Base-by-base conservation (phyloP, 2,888 invertebrate species). In the Plusia festucae region DNA sequence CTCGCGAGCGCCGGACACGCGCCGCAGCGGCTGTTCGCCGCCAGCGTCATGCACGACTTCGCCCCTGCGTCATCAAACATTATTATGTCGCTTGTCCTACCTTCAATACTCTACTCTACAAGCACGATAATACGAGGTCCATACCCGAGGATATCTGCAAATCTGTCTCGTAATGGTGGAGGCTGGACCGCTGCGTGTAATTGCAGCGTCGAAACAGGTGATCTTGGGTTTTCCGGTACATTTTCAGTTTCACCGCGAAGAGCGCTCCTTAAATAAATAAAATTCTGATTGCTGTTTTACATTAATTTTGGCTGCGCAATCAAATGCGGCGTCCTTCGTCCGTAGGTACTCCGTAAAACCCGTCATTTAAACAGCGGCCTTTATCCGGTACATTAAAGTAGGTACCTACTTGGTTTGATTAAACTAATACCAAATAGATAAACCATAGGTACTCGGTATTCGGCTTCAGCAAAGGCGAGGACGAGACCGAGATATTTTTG, bases 91-190 rank as follows among this genome's bases (percentile, higher is more conserved):
- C 8, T 69, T 8, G 44, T 0, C 16, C 9, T 30, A 30, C 30
- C 40, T 40, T 5, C n/a, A 13, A 13, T 32, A 3, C 9, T 9
- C 18, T 30, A 11, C 22, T 18, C 8, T 40, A 40, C 22, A n/a
- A n/a, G n/a, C 22, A 2, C 7, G 1, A 16, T 32, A 11, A 60
- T 54, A 44, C 87, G 13, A 5, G n/a, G 7, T n/a, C 15, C n/a
- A 40, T n/a, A 97, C 97, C 97, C 97, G 73, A 97, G 92, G 76
- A 97, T 96, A 82, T 97, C 96, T 6, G 97, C 97, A 82, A 97
- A 96, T 76, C 97, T 96, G 81, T 97, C 97, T 32, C 96, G 96
- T 20, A 85, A 56, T 0, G 84, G 83, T 27, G 73, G 70, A 13
- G 71, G 68, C 57, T 56, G 75, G 16, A 49, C 69, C 16, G 68